phyloP scores from a whole-genome alignment of 2,888 invertebrate genomes.

The Lymantria dispar region DNA sequence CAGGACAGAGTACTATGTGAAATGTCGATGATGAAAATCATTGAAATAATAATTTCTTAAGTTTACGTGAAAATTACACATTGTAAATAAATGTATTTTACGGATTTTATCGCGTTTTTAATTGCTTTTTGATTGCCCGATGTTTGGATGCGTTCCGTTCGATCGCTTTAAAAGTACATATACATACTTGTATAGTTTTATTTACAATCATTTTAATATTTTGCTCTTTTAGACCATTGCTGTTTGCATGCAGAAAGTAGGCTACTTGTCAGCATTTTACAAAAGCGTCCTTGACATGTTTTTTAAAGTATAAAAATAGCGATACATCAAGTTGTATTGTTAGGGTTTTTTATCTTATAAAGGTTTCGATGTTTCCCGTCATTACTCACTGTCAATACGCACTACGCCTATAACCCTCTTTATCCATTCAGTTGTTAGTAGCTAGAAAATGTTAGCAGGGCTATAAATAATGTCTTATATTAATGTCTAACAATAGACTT shows the following conservation, averaged over 20 bases:
- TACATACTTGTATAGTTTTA: no score
- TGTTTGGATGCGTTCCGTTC: no score
- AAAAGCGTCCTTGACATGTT: slow-evolving; percentile 23
- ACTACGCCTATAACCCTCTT: slow-evolving; percentile 1
- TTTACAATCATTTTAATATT: no score
- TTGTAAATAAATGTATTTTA: no score
- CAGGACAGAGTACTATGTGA: no score
- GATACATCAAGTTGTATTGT: neutral
- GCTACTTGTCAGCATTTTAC: slow-evolving; percentile 15
- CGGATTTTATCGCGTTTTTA: no score
- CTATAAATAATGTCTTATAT: slow-evolving; percentile 3
- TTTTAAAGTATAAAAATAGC: neutral
- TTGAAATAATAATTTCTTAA: no score
- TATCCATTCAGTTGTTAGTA: slow-evolving; percentile 2
- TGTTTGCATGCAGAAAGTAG: neutral
- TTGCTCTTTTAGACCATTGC: no score
- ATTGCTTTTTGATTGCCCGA: no score
- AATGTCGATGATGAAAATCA: no score
- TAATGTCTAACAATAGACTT: neutral
- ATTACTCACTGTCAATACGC: slow-evolving; percentile 16
- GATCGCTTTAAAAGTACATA: no score
- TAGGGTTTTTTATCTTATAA: slow-evolving; percentile 1
- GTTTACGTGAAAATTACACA: no score
- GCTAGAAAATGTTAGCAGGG: neutral
- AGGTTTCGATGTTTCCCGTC: slow-evolving; percentile 11